Evolutionary conservation across 2,797 vertebrate genomes (phyloP).

Genomic region (Capromys pilorides): DNA sequence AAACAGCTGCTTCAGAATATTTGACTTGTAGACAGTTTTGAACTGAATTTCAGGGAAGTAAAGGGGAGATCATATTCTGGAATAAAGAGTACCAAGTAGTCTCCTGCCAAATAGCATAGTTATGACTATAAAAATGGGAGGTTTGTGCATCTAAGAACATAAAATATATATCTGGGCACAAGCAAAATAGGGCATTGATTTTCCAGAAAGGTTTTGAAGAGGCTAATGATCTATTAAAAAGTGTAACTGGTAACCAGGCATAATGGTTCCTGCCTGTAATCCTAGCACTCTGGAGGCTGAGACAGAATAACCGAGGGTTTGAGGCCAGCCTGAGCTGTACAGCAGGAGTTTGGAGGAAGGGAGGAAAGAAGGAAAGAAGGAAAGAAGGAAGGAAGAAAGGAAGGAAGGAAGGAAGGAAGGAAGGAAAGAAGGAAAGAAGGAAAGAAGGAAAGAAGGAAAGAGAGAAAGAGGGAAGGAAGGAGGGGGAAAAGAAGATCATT

Average conservation of each 20-base stretch:
- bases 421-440: background rate
- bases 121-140: background rate
- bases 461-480: background rate
- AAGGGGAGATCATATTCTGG: background rate
- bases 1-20: background rate
- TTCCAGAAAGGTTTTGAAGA: slow-evolving; percentile 34
- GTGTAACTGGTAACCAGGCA: background rate
- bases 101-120: background rate
- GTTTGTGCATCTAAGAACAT: background rate
- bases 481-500: background rate
- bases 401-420: background rate
- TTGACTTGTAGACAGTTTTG: slow-evolving; percentile 43
- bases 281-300: background rate
- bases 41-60: background rate
- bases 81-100: slow-evolving; percentile 22
- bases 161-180: background rate
- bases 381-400: background rate
- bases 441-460: background rate
- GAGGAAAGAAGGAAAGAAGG: background rate
- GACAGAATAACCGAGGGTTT: background rate
- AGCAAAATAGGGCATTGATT: background rate
- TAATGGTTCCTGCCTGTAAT: background rate
- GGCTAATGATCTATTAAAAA: background rate
- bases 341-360: background rate
- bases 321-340: background rate